These are phyloP conservation scores for Seira ritae DNA, from an alignment of 2,888 invertebrate genomes.

Conservation along the genomic window DNA sequence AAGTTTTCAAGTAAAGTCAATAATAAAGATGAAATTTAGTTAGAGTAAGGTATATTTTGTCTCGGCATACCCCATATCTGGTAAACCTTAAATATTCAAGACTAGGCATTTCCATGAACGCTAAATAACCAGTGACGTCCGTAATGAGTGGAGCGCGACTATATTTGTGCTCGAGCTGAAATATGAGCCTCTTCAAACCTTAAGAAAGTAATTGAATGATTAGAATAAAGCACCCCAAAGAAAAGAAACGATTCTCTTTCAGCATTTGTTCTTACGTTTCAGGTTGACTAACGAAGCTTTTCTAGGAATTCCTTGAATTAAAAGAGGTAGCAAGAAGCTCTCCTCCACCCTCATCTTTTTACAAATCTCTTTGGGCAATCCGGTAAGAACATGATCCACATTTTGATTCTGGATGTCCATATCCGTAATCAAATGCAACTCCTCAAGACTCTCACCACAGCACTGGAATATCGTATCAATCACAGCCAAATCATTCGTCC, in stretches of 20 bases:
- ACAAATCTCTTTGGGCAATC: conserved; percentile 57
- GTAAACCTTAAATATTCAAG: conserved; percentile 61
- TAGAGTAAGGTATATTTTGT: neutral
- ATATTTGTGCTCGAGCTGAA: conserved; percentile 55
- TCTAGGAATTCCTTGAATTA: conserved; percentile 41
- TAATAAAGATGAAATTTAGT: neutral
- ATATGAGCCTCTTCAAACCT: conserved; percentile 53
- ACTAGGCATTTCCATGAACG: conserved; percentile 63
- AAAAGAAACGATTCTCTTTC: no score
- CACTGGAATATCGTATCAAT: conserved; percentile 56
- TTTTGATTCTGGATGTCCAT: conserved; percentile 66
- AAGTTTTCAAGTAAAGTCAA: neutral
- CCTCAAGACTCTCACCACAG: conserved; percentile 55
- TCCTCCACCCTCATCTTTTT: conserved; percentile 44
- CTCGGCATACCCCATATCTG: conserved; percentile 60
- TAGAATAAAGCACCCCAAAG: neutral
- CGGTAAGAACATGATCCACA: conserved; percentile 64
- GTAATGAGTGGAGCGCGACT: conserved; percentile 66
- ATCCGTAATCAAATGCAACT: conserved; percentile 61
- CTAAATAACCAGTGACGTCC: conserved; percentile 62
- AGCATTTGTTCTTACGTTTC: conserved; percentile 59
- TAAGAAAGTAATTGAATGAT: neutral
- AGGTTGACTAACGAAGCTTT: conserved; percentile 51
- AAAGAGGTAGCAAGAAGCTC: conserved; percentile 29
- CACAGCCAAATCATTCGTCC: conserved; percentile 59